phyloP scores from a whole-genome alignment of 1,140 invertebrate species.

The Cataglyphis hispanica region DNA sequence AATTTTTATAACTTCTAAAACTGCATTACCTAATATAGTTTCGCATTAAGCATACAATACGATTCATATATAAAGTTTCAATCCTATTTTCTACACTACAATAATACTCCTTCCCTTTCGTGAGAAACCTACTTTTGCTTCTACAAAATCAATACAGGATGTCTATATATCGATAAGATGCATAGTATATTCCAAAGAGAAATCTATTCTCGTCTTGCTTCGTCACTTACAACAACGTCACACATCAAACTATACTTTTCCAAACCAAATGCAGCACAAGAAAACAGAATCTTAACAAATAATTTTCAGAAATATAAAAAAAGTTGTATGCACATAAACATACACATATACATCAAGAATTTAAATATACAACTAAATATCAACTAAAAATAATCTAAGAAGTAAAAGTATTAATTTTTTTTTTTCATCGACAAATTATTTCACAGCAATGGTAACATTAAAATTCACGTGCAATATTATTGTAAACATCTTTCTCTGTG shows the following conservation, averaged over 20 bases:
- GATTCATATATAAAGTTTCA: not conserved
- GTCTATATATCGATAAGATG: slow-evolving; percentile 49
- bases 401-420: not conserved
- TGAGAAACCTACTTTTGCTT: slow-evolving; percentile 43
- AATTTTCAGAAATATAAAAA: not conserved
- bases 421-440: not conserved
- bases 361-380: slow-evolving; percentile 7
- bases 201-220: slow-evolving; percentile 57
- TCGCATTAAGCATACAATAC: not conserved
- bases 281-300: not conserved
- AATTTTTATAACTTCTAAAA: slow-evolving; percentile 8
- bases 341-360: not conserved
- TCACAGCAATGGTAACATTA: not conserved
- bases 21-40: not conserved
- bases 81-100: not conserved
- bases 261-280: not conserved
- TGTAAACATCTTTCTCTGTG: not conserved
- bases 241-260: not conserved
- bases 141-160: slow-evolving; percentile 49
- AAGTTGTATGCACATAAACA: not conserved
- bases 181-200: slow-evolving; percentile 44
- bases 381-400: not conserved
- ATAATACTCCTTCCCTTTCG: slow-evolving; percentile 23
- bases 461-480: not conserved
- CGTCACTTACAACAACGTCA: slow-evolving; percentile 30